These are phyloP conservation scores for Zeugodacus cucurbitae DNA, from an alignment of 1,140 invertebrate species.

Conservation along the genomic window DNA sequence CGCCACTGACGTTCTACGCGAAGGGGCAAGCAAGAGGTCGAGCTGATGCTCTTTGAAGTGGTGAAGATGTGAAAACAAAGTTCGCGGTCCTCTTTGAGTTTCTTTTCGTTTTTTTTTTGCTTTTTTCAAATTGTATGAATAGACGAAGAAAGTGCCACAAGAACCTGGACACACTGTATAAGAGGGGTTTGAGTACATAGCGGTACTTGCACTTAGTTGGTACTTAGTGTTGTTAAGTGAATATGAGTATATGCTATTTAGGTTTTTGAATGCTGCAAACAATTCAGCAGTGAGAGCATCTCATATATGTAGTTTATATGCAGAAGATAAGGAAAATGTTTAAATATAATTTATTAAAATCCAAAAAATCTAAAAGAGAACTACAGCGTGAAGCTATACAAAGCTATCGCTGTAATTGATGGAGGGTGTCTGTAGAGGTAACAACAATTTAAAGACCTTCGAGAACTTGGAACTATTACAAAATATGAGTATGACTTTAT, in stretches of 20 bases:
- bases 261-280: background rate
- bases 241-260: background rate
- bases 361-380: too few relatives aligned
- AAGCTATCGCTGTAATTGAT: too few relatives aligned
- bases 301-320: too few relatives aligned
- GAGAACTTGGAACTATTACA: too few relatives aligned
- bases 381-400: too few relatives aligned
- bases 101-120: too few relatives aligned
- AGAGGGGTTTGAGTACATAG: background rate
- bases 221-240: background rate
- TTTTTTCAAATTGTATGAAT: background rate
- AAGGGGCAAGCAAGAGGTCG: background rate
- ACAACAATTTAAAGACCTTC: too few relatives aligned
- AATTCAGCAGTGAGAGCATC: too few relatives aligned
- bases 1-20: background rate
- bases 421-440: too few relatives aligned
- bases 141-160: background rate
- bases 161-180: background rate
- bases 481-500: too few relatives aligned
- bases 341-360: too few relatives aligned
- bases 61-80: background rate
- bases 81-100: background rate
- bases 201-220: background rate
- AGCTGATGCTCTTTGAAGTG: background rate
- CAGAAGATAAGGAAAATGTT: too few relatives aligned